phyloP scores from a whole-genome alignment of 2,113 vertebrate species.

The Myotis lucifugus region DNA sequence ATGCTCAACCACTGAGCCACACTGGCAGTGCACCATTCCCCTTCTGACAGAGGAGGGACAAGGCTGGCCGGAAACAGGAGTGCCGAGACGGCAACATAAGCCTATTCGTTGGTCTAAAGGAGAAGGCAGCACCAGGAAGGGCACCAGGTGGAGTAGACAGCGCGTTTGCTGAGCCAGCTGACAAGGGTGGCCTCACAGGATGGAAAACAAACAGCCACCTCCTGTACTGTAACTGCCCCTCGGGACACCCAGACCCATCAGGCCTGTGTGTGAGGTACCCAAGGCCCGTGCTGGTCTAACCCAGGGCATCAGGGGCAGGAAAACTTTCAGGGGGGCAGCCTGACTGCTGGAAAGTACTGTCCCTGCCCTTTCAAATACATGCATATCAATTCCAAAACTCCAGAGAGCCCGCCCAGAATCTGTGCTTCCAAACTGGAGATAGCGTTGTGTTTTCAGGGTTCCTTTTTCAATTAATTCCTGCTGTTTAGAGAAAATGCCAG shows the following conservation, averaged over 20 bases:
- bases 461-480: neutral
- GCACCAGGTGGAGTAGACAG: no score
- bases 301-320: neutral
- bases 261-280: neutral
- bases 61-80: neutral
- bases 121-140: neutral
- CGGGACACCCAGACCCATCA: fast-evolving
- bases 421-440: neutral
- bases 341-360: neutral
- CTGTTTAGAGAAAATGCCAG: neutral
- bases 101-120: neutral
- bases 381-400: neutral
- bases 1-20: no score
- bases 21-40: neutral
- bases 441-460: neutral
- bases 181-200: no score
- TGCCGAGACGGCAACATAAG: neutral
- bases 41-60: neutral
- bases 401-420: neutral
- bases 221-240: neutral
- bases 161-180: neutral
- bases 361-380: neutral
- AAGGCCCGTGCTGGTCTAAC: neutral
- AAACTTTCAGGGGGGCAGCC: neutral
- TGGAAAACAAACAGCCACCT: neutral